Conservation (phyloP, 2,113 vertebrate genomes). For the Leptosomus discolor region DNA sequence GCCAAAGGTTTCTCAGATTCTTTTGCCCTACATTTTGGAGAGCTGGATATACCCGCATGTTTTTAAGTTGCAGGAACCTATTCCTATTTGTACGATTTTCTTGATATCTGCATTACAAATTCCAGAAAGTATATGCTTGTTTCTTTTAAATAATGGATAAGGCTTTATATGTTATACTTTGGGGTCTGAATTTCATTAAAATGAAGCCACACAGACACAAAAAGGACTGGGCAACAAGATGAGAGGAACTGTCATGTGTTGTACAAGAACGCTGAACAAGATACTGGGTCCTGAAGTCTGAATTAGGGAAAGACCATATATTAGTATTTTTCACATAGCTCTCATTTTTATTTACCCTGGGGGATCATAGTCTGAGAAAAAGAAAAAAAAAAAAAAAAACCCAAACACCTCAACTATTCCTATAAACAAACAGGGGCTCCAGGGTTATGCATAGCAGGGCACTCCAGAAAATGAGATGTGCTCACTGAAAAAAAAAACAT, state of each 20-base stretch:
- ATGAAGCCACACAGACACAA: not conserved
- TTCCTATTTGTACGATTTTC: not conserved
- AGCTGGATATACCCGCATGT: not conserved
- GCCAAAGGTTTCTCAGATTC: not conserved
- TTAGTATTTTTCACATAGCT: not conserved
- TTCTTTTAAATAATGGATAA: slow-evolving; percentile 65
- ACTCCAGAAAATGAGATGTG: slow-evolving; percentile 47
- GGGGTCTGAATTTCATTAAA: slow-evolving; percentile 41
- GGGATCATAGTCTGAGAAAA: not conserved
- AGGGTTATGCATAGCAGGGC: not conserved
- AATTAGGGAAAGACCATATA: not conserved
- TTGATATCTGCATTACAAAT: slow-evolving; percentile 6
- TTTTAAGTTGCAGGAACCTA: not conserved
- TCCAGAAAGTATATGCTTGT: not conserved
- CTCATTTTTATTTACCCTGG: slow-evolving; percentile 64
- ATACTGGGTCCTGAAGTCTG: not conserved
- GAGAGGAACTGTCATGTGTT: slow-evolving; percentile 32
- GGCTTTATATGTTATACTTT: slow-evolving; percentile 5
- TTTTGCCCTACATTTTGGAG: not conserved
- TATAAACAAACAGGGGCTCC: slow-evolving; percentile 20
- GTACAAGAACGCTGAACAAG: slow-evolving; percentile 40
- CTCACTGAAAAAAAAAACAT: slow-evolving; percentile 12
- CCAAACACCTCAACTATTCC: not conserved
- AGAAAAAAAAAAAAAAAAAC: not conserved
- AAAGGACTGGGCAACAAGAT: slow-evolving; percentile 3